These are phyloP conservation scores for Phataginus tetradactyla DNA, from an alignment of 2,797 vertebrate species.

Conservation along the genomic window DNA sequence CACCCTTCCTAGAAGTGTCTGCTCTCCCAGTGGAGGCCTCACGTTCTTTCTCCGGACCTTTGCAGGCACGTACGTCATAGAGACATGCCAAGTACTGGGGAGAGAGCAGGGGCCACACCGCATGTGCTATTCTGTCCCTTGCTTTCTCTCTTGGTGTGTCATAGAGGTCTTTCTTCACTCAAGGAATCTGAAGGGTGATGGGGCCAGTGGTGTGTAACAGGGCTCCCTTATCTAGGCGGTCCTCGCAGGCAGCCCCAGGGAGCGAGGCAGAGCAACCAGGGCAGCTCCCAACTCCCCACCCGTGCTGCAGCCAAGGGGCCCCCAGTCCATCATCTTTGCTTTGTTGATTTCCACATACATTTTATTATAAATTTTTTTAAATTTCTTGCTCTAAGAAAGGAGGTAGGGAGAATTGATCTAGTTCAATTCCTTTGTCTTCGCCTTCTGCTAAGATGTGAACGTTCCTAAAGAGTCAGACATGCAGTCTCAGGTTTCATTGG, in stretches of 20 bases:
- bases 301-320: background rate
- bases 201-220: background rate
- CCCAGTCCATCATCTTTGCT: background rate
- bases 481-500: background rate
- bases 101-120: background rate
- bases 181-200: background rate
- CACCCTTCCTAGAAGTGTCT: background rate
- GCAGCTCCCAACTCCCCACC: background rate
- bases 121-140: background rate
- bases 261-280: background rate
- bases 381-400: background rate
- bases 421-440: background rate
- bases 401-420: background rate
- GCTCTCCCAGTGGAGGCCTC: background rate
- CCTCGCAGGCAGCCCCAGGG: background rate
- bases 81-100: background rate
- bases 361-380: background rate
- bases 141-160: background rate
- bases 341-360: background rate
- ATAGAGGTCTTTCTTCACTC: background rate
- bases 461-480: background rate
- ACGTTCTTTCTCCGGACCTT: background rate
- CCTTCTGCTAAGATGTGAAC: background rate
- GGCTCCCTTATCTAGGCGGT: too few species aligned
- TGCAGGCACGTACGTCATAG: background rate